Conservation (phyloP, 2,113 vertebrate species). For the Montifringilla adamsi region DNA sequence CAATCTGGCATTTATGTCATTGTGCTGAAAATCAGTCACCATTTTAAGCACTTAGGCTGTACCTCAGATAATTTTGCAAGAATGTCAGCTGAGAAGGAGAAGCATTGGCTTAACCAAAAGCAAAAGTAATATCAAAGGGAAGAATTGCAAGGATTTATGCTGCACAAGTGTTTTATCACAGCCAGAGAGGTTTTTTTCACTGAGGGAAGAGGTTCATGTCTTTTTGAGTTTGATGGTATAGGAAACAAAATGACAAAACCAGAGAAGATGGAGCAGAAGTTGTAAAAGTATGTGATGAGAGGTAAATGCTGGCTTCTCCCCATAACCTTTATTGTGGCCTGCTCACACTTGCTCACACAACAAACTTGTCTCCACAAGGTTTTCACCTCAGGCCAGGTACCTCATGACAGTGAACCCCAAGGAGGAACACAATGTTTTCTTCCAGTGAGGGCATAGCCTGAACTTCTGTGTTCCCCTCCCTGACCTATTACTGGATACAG, state of each 20-base stretch:
- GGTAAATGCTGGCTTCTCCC: background rate
- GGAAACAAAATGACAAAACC: background rate
- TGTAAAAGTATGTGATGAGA: background rate
- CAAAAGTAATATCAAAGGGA: background rate
- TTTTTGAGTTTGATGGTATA: background rate
- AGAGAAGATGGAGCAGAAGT: background rate
- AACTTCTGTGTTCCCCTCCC: background rate
- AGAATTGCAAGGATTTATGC: background rate
- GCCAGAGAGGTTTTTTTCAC: background rate
- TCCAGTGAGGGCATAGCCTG: background rate
- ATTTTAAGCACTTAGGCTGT: background rate
- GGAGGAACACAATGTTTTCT: background rate
- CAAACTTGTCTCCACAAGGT: background rate
- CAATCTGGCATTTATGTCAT: background rate
- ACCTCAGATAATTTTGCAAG: background rate
- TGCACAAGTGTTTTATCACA: background rate
- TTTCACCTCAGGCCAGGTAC: slow-evolving; percentile 11
- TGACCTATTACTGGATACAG: background rate
- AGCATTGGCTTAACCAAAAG: background rate
- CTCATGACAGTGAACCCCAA: background rate
- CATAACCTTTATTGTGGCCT: background rate
- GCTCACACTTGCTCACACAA: slow-evolving; percentile 21
- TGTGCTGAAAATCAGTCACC: background rate
- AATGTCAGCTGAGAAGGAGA: background rate
- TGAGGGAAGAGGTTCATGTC: background rate